These are phyloP conservation scores for Melanophora roralis DNA, from an alignment of 2,888 invertebrate species.

Conservation along the genomic window DNA sequence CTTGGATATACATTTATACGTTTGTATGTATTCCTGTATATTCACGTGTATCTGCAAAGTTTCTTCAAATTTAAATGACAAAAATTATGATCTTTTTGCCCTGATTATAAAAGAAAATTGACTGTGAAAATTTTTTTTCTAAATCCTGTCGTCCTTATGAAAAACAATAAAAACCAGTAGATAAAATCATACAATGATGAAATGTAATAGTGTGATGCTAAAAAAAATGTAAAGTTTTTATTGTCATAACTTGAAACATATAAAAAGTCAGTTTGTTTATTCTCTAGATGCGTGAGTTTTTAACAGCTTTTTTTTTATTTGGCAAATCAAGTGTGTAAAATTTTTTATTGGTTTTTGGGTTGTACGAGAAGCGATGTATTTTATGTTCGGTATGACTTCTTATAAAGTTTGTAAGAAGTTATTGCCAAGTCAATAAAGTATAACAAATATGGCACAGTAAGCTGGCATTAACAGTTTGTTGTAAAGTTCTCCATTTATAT, in stretches of 20 bases:
- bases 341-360: constrained; percentile 4
- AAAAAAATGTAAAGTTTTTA: constrained; percentile 38
- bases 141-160: not conserved
- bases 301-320: not conserved
- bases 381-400: not conserved
- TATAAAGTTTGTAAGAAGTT: not conserved
- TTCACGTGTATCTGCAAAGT: not conserved
- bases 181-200: constrained; percentile 1
- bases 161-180: not conserved
- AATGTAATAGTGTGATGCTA: constrained; percentile 14
- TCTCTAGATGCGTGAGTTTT: not conserved
- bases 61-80: not conserved
- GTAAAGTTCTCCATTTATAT: too few relatives aligned
- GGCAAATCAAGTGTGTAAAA: constrained; percentile 16
- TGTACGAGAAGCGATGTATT: not conserved
- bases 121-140: constrained; percentile 58
- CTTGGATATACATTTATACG: too few relatives aligned
- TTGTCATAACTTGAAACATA: constrained; percentile 34
- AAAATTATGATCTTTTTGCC: constrained; percentile 44
- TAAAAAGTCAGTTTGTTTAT: constrained; percentile 20
- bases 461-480: not conserved
- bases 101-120: constrained; percentile 61
- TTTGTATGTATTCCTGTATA: too few relatives aligned
- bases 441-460: too few relatives aligned
- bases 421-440: not conserved